phyloP scores from a whole-genome alignment of 1,140 invertebrate species.

The Nymphalis io region DNA sequence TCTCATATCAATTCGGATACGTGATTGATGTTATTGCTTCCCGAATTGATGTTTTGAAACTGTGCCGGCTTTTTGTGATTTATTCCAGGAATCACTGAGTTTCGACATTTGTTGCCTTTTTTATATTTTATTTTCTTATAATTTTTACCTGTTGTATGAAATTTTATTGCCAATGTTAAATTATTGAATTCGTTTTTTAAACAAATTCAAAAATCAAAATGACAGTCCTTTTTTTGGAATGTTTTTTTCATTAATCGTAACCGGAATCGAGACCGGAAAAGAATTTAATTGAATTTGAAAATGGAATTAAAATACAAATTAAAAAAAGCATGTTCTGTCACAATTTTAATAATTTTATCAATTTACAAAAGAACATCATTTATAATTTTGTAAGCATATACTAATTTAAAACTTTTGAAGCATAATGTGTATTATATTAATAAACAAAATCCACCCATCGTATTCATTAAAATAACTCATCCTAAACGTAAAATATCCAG shows the following conservation, averaged over 20 bases:
- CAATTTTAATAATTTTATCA: not conserved
- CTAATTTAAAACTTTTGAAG: not conserved
- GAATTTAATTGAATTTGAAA: too few species aligned
- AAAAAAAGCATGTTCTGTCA: not conserved
- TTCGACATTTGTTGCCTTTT: not conserved
- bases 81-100: slow-evolving; percentile 40
- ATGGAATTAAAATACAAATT: not conserved
- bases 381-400: not conserved
- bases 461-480: slow-evolving; percentile 37
- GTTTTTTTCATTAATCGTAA: not conserved
- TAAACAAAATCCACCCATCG: slow-evolving; percentile 7
- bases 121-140: not conserved
- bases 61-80: slow-evolving; percentile 46
- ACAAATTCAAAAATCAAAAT: not conserved
- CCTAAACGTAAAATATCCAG: slow-evolving; percentile 34
- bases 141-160: not conserved
- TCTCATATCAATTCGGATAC: slow-evolving; percentile 53
- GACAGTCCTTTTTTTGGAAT: not conserved
- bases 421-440: not conserved
- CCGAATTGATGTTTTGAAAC: slow-evolving; percentile 61
- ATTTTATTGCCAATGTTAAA: not conserved
- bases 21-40: slow-evolving; percentile 66
- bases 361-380: not conserved
- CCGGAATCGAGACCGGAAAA: too few species aligned
- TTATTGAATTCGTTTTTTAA: not conserved